These are phyloP conservation scores for Pelodytes ibericus DNA, from an alignment of 2,797 vertebrate genomes.

Conservation along the genomic window DNA sequence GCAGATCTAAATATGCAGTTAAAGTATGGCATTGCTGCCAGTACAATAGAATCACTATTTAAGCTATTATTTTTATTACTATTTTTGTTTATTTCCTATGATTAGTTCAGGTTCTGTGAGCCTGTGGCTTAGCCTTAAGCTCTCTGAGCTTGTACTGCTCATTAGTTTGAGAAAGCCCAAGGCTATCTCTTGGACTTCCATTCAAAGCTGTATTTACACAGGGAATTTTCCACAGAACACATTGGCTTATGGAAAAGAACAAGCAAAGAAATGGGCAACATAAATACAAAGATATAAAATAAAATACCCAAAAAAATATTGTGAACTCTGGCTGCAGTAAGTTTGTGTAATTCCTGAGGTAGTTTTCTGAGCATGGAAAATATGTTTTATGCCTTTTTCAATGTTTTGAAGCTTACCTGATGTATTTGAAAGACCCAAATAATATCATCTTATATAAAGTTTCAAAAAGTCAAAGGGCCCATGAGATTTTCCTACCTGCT, in stretches of 20 bases:
- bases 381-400: constrained; percentile 28
- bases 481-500: constrained; percentile 17
- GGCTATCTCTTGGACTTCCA: constrained; percentile 41
- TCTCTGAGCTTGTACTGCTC: constrained; percentile 21
- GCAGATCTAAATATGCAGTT: too few species aligned
- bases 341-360: constrained; percentile 23
- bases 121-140: constrained; percentile 49
- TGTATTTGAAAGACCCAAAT: constrained; percentile 31
- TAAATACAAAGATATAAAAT: too few species aligned
- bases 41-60: not conserved
- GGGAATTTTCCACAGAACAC: constrained; percentile 10
- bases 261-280: constrained; percentile 24
- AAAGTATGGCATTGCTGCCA: not conserved
- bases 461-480: constrained; percentile 21
- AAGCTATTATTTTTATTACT: not conserved
- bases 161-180: constrained; percentile 50
- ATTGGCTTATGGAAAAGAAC: constrained; percentile 11
- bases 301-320: not conserved
- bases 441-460: constrained; percentile 34
- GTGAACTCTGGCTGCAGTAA: constrained; percentile 6
- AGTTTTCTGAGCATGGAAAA: constrained; percentile 27
- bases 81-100: constrained; percentile 20
- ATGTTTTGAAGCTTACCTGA: constrained; percentile 30
- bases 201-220: constrained; percentile 34
- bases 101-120: constrained; percentile 15